Conservation (phyloP, 2,888 invertebrate species). For the Drosophila incognita region DNA sequence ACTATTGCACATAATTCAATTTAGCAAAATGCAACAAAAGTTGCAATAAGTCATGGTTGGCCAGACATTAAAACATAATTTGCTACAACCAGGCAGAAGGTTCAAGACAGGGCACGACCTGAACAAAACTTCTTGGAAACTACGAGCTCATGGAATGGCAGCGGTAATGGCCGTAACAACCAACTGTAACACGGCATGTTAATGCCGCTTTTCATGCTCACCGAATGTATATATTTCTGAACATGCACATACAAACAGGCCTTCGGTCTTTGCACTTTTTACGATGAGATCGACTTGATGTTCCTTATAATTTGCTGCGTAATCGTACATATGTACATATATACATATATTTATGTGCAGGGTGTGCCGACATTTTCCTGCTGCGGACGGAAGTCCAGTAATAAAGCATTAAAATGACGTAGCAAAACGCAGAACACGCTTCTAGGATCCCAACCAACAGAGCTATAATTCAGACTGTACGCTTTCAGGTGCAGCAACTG, state of each 20-base stretch:
- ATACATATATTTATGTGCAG: slow-evolving; percentile 14
- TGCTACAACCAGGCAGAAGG: slow-evolving; percentile 42
- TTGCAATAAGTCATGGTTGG: slow-evolving; percentile 67
- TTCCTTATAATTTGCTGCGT: slow-evolving; percentile 24
- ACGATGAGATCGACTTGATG: slow-evolving; percentile 19
- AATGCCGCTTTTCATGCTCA: slow-evolving; percentile 38
- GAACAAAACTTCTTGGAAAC: slow-evolving; percentile 15
- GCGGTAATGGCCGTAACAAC: slow-evolving; percentile 13
- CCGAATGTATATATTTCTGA: slow-evolving; percentile 4
- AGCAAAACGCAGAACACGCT: slow-evolving; percentile 58
- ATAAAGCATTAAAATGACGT: slow-evolving; percentile 81
- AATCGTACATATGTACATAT: slow-evolving; percentile 8
- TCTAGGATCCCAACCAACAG: slow-evolving; percentile 25
- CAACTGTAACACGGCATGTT: slow-evolving; percentile 33
- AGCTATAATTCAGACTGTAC: slow-evolving; percentile 3
- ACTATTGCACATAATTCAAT: slow-evolving; percentile 65
- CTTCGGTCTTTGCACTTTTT: slow-evolving; percentile 52
- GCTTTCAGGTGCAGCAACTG: slow-evolving; percentile 25
- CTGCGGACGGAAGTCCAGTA: slow-evolving; percentile 73
- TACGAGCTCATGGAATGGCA: slow-evolving; percentile 4
- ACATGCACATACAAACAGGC: slow-evolving; percentile 20
- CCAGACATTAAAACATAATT: slow-evolving; percentile 71
- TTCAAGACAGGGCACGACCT: slow-evolving; percentile 6
- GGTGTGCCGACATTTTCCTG: slow-evolving; percentile 38
- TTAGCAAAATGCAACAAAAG: slow-evolving; percentile 72